Base-by-base conservation (phyloP, 1,140 invertebrate genomes). In the Zaprionus lachaisei region DNA sequence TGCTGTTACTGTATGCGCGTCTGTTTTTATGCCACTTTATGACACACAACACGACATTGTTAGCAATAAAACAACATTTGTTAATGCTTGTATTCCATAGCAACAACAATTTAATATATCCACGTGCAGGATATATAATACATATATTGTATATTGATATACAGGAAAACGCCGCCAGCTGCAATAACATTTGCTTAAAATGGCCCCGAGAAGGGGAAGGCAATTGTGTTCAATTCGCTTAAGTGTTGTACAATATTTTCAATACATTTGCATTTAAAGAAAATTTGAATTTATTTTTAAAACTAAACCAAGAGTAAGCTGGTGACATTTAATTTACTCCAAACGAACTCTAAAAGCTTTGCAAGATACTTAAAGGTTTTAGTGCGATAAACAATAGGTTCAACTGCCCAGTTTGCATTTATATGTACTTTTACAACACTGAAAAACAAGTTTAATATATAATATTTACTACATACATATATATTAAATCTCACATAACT, bases 61-160 rank as follows among this genome's bases (percentile, higher is more conserved):
- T 58, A 51, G 73, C 68, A 65, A 72, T 76, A 76, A 76, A 76
- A 65, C 51, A 76, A 65, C 73, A 72, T 76, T 76, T 76, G 68
- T 76, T 71, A 76, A 72, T 61, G 68, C 68, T 55, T 64, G 62
- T 70, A 71, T 76, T 64, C 60, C 68, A 71, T 61, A 51, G 28
- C 26, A 26, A 74, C 26, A 68, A 63, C 49, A 57, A 70, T 74
- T 69, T 74, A 62, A 74, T 69, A 74, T 28, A 74, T 61, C 24
- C 64, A 31, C 64, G 55, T 34, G 56, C 37, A 51, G 47, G 31
- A 58, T 58, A 58, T 49, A 47, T 47, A 2, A 17, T 15, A 41
- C 14, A 41, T n/a, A n/a, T 41, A 41, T 41, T 7, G 38, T 47
- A 17, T 47, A 47, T 47, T 47, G 41, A 47, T 47, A 47, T n/a